These are phyloP conservation scores for Calidris pygmaea DNA, from an alignment of 2,113 vertebrate genomes.

Conservation along the genomic window DNA sequence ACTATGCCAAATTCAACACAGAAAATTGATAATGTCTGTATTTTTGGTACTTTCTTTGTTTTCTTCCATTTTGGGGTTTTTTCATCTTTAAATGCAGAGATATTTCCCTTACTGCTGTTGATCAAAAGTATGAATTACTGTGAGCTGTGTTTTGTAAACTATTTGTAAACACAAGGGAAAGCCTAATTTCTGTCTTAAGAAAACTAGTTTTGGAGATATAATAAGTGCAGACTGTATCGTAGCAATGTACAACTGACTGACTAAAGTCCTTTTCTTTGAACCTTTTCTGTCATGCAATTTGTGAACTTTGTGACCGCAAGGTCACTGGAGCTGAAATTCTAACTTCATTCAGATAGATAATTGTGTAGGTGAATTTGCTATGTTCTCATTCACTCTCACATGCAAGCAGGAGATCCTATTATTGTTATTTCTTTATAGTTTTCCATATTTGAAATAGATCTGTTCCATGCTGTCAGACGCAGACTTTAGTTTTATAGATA, in stretches of 20 bases:
- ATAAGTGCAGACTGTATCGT: neutral
- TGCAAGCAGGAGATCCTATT: neutral
- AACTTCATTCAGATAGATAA: neutral
- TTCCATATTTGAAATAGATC: neutral
- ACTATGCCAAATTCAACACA: neutral
- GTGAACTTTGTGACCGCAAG: neutral
- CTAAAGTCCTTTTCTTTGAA: neutral
- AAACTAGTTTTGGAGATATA: neutral
- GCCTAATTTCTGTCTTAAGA: neutral
- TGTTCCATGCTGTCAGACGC: neutral
- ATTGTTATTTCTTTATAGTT: neutral
- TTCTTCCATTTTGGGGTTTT: neutral
- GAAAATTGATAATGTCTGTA: neutral
- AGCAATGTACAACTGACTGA: neutral
- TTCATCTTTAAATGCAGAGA: neutral
- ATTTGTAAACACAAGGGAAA: neutral
- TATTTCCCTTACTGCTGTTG: neutral
- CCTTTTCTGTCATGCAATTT: neutral
- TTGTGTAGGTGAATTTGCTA: neutral
- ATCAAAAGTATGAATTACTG: neutral
- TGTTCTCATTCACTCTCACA: neutral
- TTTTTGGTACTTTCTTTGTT: neutral
- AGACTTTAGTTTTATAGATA: neutral
- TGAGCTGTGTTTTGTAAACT: neutral
- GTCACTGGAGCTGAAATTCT: neutral